Evolutionary conservation across 2,113 vertebrate species (phyloP), one percentile per base, ranked within the genome.

Genomic region (Alouatta palliata): DNA sequence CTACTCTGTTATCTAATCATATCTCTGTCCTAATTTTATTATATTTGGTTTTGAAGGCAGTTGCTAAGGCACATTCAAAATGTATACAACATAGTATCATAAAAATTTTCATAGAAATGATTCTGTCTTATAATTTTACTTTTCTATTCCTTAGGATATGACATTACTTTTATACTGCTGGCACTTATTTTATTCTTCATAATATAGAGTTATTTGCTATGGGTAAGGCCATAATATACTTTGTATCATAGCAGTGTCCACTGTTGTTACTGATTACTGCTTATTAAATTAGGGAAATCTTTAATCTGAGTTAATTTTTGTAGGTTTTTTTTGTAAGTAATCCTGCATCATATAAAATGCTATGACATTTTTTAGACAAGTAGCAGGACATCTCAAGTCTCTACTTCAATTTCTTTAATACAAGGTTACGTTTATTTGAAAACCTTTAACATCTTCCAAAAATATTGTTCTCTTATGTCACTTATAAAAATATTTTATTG

Each of bases 41-140:
- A 49, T 77, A 95, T 80, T 64, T 97, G 45, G 3, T 88, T 93
- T 68, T 86, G 58, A 96, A 71, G 16, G n/a, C 37, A 76, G 32
- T 75, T 82, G 17, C 35, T 88, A 77, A 93, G 11, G 21, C 8
- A 92, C 27, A 83, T 66, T 40, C 4, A 84, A 58, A 87, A 70
- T 56, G 27, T 66, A 17, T 87, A 76, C 61, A 80, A 71, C 3
- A 1, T 5, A 37, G 19, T n/a, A 25, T 56, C 54, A 92, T 93
- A 58, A 97, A 70, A 89, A 66, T 73, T 66, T 73, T 73, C 35
- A 71, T 37, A 71, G 14, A 80, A 85, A 76, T 76, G 10, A 66
- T 88, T 35, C 13, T 17, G 8, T 54, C 8, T 68, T 97, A 47
- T 6, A 37, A 49, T 94, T 97, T 86, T 49, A 71, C 90, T 87